Evolutionary conservation across 2,888 invertebrate genomes (phyloP).

Genomic region (Lutraria lutraria): DNA sequence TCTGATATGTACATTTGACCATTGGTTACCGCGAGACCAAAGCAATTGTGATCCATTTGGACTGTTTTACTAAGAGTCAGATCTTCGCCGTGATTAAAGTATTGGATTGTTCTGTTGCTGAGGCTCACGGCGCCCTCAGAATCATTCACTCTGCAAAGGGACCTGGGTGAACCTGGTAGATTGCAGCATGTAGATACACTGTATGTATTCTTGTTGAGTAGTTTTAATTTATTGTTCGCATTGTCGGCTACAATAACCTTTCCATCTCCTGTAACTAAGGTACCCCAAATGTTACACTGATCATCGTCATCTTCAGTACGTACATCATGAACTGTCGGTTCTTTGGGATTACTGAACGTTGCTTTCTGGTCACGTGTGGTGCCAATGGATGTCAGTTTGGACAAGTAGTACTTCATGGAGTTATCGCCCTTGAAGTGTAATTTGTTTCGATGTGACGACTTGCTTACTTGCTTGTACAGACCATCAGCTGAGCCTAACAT

Average conservation of each 20-base stretch:
- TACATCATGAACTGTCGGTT: slow-evolving; percentile 26
- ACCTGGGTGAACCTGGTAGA: slow-evolving; percentile 35
- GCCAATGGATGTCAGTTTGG: slow-evolving; percentile 26
- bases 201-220: slow-evolving; percentile 41
- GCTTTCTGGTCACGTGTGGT: slow-evolving; percentile 45
- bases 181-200: slow-evolving; percentile 25
- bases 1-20: slow-evolving; percentile 51
- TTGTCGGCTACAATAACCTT: slow-evolving; percentile 43
- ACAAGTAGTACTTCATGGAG: slow-evolving; percentile 25
- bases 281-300: slow-evolving; percentile 46
- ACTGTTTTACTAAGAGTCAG: slow-evolving; percentile 27
- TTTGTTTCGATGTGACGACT: slow-evolving; percentile 31
- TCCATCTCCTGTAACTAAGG: slow-evolving; percentile 39
- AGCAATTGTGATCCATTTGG: slow-evolving; percentile 51
- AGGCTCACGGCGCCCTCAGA: slow-evolving; percentile 39
- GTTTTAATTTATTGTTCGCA: slow-evolving; percentile 46
- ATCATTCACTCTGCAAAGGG: slow-evolving; percentile 32
- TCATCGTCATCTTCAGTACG: slow-evolving; percentile 35
- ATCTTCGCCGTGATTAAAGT: slow-evolving; percentile 18
- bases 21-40: slow-evolving; percentile 43
- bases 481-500: slow-evolving; percentile 7
- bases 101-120: slow-evolving; percentile 35
- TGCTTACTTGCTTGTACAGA: slow-evolving; percentile 21
- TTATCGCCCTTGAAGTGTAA: slow-evolving; percentile 36
- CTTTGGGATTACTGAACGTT: slow-evolving; percentile 24